Base-by-base conservation (phyloP, 2,113 vertebrate species). In the Platycercus adscitus region DNA sequence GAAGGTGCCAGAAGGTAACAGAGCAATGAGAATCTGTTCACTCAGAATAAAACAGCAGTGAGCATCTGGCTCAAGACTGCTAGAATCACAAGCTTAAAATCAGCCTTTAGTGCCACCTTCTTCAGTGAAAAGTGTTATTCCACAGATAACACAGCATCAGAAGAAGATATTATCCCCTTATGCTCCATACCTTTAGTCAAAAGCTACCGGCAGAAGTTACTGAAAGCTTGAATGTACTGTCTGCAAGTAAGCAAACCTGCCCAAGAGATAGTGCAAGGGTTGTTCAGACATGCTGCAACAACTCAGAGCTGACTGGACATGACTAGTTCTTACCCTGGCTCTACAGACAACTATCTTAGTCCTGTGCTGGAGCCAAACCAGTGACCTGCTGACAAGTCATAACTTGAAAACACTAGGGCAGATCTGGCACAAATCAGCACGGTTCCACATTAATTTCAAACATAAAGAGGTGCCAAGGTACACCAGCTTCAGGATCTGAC, bases 231-330 rank as follows among this genome's bases (percentile, higher is more conserved):
- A 64, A 33, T 1, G 1, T 43, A n/a, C 21, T 68, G 24, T 47
- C 33, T 81, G 50, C 8, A 31, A 35, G 49, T 26, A 58, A 92
- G 31, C 6, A 84, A 85, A 79, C 17, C 37, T 49, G 26, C 29
- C 26, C 1, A 1, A 64, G 65, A 71, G 39, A 35, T 1, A 26
- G 47, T 43, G 44, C 23, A 39, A 35, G 31, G 33, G 41, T 4
- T 61, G 44, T 44, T 31, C 26, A 58, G 37, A 41, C 7, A 3
- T 1, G 1, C 49, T 70, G 50, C 37, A 58, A 21, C 18, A 69
- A 0, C 24, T 37, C 24, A 17, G 20, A 0, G 0, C 17, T 90
- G 43, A 17, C 33, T 63, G 39, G 21, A 35, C 29, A 6, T 11
- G 29, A 47, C 28, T 8, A 19, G 3, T 28, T 91, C 4, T 53